These are phyloP conservation scores for Sylvia atricapilla DNA, from an alignment of 2,113 vertebrate species.

Conservation along the genomic window DNA sequence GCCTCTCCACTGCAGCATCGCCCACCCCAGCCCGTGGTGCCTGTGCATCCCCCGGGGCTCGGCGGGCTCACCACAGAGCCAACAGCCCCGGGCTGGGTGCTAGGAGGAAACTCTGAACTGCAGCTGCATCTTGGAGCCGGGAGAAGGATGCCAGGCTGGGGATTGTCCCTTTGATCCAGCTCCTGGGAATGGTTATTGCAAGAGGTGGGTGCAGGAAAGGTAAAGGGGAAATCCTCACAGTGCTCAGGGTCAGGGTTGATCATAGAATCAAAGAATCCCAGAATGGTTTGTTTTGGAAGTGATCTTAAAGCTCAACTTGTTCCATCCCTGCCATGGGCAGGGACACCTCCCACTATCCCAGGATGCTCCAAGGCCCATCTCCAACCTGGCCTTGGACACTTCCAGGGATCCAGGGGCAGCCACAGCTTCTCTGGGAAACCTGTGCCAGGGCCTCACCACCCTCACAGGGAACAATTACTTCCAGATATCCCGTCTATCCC, in stretches of 20 bases:
- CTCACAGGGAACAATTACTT: too few relatives aligned
- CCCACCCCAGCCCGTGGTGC: background rate
- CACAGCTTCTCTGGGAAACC: background rate
- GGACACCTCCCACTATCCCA: accelerated
- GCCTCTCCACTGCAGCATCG: background rate
- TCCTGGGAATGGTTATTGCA: background rate
- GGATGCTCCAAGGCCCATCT: accelerated
- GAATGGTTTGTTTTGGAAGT: background rate
- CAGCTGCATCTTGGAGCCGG: accelerated
- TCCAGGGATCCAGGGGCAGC: background rate
- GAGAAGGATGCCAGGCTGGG: background rate
- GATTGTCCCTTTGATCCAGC: background rate
- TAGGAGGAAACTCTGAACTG: background rate
- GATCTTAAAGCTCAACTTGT: accelerated
- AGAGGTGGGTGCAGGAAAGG: background rate
- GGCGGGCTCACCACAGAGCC: accelerated
- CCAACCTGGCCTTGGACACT: background rate
- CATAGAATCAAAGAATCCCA: background rate
- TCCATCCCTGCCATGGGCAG: background rate
- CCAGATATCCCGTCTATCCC: accelerated
- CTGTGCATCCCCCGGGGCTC: accelerated
- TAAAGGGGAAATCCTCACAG: background rate
- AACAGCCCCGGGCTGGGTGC: background rate
- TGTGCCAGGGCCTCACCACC: background rate
- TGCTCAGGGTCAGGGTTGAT: background rate